Base-by-base conservation (phyloP, 30 jellyfish, hydroid and myxozoan species). In the Calvadosia cruxmelitensis region DNA sequence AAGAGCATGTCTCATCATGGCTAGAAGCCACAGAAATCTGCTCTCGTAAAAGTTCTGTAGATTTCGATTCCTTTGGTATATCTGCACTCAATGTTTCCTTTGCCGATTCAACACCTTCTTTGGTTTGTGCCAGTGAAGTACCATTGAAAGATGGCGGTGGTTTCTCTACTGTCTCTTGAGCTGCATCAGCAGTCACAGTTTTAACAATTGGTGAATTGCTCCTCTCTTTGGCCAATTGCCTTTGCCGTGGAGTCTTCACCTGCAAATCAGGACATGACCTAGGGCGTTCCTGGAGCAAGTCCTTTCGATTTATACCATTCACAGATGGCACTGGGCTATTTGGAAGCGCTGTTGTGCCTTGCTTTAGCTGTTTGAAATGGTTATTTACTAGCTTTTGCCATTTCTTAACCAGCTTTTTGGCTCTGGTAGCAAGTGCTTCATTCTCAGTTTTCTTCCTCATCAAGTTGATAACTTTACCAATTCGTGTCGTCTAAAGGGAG, bases 401-500 rank as follows among this genome's bases (percentile, higher is more conserved):
- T 62, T 87, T 87, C 53, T 70, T 77, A 31, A 87, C 93, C 3
- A 87, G 78, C 65, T 71, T 79, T 67, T 87, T 87, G 62, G 94
- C 94, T 33, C 96, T 66, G 64, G 69, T 87, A 29, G 96, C 90
- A 31, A 87, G 80, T n/a, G 75, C 96, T 33, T 87, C 92, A 49
- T 87, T 87, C 5, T 76, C 79, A 0, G 94, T 80, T 70, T 87
- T 87, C 50, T 87, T 87, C 49, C 96, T 78, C 94, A 87, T 79
- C 61, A 76, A 65, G 63, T 87, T 87, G 49, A 87, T 87, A 52
- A 78, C 82, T 64, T 84, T 72, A 10, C 96, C 96, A 26, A 87
- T 76, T 33, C 96, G 72, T n/a, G 96, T 87, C 2, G 92, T 74
- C 96, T n/a, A n/a, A n/a, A n/a, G n/a, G n/a, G n/a, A n/a, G n/a